Evolutionary conservation across 1,140 invertebrate species (phyloP).

Genomic region (Mactra quadrangularis): DNA sequence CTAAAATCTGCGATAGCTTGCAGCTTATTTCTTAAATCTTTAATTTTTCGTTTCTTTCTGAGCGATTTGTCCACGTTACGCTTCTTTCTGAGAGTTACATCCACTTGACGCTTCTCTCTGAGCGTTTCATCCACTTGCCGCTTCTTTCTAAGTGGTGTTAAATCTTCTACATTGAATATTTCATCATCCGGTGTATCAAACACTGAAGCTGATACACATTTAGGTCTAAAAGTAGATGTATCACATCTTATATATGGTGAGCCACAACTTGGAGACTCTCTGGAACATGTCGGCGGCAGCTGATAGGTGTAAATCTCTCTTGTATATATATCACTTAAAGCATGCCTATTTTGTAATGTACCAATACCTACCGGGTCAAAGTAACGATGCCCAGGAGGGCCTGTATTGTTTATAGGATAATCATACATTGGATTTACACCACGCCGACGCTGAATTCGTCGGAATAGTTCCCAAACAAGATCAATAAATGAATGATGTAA

Average conservation of each 20-base stretch:
- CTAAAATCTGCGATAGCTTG: no score
- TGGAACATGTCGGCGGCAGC: constrained; percentile 70
- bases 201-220: constrained; percentile 60
- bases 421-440: constrained; percentile 69
- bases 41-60: no score
- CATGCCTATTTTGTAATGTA: constrained; percentile 70
- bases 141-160: constrained; percentile 29
- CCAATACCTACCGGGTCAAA: constrained; percentile 70
- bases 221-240: constrained; percentile 50
- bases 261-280: constrained; percentile 68
- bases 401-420: constrained; percentile 65
- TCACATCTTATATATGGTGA: constrained; percentile 68
- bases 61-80: no score
- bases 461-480: constrained; percentile 68
- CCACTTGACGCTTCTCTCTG: no score
- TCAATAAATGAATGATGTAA: constrained; percentile 72
- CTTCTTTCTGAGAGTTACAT: no score
- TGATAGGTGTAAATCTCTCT: constrained; percentile 73
- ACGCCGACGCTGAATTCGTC: constrained; percentile 60
- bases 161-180: constrained; percentile 27
- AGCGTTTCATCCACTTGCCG: no score
- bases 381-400: constrained; percentile 58
- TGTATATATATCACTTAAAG: constrained; percentile 71
- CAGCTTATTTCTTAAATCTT: no score
- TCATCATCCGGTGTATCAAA: constrained; percentile 37